Evolutionary conservation across 1,140 invertebrate genomes (phyloP), one percentile per base, ranked within the genome.

Genomic region (Acromyrmex echinatior): DNA sequence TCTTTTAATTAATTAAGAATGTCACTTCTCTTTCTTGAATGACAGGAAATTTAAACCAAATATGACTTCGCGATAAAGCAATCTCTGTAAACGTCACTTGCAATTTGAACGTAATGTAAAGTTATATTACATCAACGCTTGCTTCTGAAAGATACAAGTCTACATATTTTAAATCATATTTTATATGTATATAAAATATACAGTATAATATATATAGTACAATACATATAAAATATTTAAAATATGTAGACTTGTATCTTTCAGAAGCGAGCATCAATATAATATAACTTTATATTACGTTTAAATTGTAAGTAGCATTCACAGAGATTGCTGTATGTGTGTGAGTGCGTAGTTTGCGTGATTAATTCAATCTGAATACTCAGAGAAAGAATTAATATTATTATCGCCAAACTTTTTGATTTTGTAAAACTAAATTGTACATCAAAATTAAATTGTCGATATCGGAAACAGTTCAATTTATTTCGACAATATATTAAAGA

Each of bases 401-500:
- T 79, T 28, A 63, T 65, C 45, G 5, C 14, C 7, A 7, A 79
- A 21, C 28, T 21, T 53, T n/a, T 10, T 39, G 49, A 21, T 66
- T 49, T 31, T n/a, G 31, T 58, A 31, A 49, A 28, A 35, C 0
- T 45, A 51, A 79, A 68, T 35, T 53, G 28, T n/a, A 35, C 10
- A 80, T 80, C 16, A 66, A 51, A 53, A 66, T 68, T 18, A 21
- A 31, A 35, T 28, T 21, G 21, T 31, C 45, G 31, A 77, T 81
- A 28, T 49, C 51, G 25, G 53, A 82, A 82, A 58, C 66, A 73
- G 25, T 60, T 73, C 35, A 71, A 60, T 82, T 73, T 82, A 82
- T 31, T 14, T 25, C 16, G 35, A 28, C 31, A 80, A 9, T 70
- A 81, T 80, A 82, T 71, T 73, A 49, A 73, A 82, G 7, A 68